These are phyloP conservation scores for Myotis daubentonii DNA, from an alignment of 2,797 vertebrate species.

Conservation along the genomic window DNA sequence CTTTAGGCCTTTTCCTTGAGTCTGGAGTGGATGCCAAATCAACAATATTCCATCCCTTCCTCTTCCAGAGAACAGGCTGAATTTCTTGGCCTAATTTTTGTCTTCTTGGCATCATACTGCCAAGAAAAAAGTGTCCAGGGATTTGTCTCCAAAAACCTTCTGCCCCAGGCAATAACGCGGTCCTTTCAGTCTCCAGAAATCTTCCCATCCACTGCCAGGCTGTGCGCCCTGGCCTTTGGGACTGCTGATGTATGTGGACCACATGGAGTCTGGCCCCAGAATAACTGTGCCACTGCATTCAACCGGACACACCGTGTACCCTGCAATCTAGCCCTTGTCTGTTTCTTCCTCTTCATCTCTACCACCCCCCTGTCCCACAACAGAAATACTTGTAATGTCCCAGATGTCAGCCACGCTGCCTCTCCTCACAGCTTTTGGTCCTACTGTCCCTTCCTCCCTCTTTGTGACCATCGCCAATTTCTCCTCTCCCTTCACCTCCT, in stretches of 20 bases:
- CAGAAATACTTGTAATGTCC: background rate
- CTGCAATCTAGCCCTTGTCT: background rate
- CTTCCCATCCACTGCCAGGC: background rate
- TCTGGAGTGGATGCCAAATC: slow-evolving; percentile 38
- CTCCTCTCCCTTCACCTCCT: background rate
- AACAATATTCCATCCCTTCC: slow-evolving; percentile 41
- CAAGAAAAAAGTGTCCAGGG: background rate
- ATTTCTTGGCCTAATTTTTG: slow-evolving; percentile 33
- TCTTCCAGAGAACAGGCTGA: slow-evolving; percentile 24
- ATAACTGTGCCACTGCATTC: background rate
- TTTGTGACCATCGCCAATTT: background rate
- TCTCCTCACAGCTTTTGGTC: background rate
- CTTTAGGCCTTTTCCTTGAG: slow-evolving; percentile 32
- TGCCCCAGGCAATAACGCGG: background rate
- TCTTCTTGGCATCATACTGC: background rate
- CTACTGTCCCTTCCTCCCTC: background rate
- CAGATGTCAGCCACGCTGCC: background rate
- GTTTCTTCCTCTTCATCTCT: background rate
- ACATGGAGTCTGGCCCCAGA: background rate
- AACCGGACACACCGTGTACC: background rate
- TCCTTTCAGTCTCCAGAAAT: background rate
- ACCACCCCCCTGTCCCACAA: accelerated
- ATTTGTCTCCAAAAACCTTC: slow-evolving; percentile 8
- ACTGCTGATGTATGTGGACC: background rate
- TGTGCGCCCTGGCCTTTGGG: background rate